Evolutionary conservation across 2,888 invertebrate genomes (phyloP).

Genomic region (Drosophila nigricruria): DNA sequence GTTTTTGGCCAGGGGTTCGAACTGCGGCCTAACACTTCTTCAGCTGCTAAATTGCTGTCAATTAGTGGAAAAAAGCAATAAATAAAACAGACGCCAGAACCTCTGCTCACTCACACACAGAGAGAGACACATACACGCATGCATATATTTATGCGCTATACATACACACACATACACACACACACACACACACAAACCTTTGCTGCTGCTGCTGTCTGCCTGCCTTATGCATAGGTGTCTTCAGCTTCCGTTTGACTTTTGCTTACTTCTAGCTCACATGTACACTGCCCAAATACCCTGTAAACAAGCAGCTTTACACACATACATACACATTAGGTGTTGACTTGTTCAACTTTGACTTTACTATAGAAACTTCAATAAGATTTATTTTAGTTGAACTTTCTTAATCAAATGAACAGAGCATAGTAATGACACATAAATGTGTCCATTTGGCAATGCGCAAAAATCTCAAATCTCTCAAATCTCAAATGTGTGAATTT

Average conservation of each 20-base stretch:
- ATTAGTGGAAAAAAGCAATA: constrained; percentile 78
- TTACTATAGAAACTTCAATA: not conserved
- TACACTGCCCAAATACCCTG: constrained; percentile 4
- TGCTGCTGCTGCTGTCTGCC: not conserved
- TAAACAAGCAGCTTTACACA: not conserved
- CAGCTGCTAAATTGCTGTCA: constrained; percentile 79
- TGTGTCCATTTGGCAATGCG: too few species aligned
- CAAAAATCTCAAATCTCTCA: too few species aligned
- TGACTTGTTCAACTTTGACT: too few species aligned
- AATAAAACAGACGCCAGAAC: constrained; percentile 61
- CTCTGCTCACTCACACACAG: constrained; percentile 10
- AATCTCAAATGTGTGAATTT: too few species aligned
- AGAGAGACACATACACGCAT: constrained; percentile 4
- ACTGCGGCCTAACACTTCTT: constrained; percentile 58
- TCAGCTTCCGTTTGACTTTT: constrained; percentile 6
- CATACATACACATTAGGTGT: too few species aligned
- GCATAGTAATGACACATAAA: too few species aligned
- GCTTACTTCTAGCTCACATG: not conserved
- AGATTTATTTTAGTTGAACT: not conserved
- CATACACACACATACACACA: constrained; percentile 18
- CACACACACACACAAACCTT: not conserved
- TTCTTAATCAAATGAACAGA: not conserved
- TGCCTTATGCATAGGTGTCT: constrained; percentile 37
- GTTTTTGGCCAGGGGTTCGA: constrained; percentile 1
- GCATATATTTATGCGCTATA: constrained; percentile 1